Evolutionary conservation across 2,113 vertebrate species (phyloP), one percentile per base, ranked within the genome.

Genomic region (Bucco capensis): DNA sequence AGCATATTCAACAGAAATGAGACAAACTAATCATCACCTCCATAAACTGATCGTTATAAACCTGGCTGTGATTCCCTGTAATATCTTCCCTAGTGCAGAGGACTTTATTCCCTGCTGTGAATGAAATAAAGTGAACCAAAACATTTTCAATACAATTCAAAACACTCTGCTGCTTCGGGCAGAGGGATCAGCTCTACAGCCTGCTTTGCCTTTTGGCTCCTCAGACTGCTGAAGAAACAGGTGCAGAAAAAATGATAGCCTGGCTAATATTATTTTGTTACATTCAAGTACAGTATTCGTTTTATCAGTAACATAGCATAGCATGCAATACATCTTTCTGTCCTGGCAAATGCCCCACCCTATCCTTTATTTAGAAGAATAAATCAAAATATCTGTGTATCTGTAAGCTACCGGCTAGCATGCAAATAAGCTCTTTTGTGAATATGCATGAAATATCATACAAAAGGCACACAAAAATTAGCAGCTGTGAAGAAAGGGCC

Each of bases 111-210:
- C 83, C 73, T 54, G 46, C 44, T 82, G 86, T n/a, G 86, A 42
- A 84, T 90, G 70, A 94, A 93, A 90, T 60, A 90, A 95, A 93
- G 67, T 18, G 19, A 93, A 90, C 46, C 21, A 72, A 89, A 47
- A 49, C 46, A 79, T 47, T 79, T 81, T 83, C 62, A 65, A 88
- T 94, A 75, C 50, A 90, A 84, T 90, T 93, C 77, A 90, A 86
- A 90, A 42, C 0, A 0, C 61, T 72, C 40, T 78, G 50, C 1
- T 51, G 50, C 76, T 88, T 84, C 15, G n/a, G 89, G 83, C 37
- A 61, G 57, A 72, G 12, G 14, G 42, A 83, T 86, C 53, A 69
- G 31, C 37, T 83, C 76, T 80, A 5, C 40, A 88, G 75, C 35
- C 51, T 89, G 10, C 64, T 93, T 86, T 86, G 44, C 40, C 28